Evolutionary conservation across 2,888 invertebrate genomes (phyloP), one percentile per base, ranked within the genome.

Genomic region (Phrixothrix hirtus): DNA sequence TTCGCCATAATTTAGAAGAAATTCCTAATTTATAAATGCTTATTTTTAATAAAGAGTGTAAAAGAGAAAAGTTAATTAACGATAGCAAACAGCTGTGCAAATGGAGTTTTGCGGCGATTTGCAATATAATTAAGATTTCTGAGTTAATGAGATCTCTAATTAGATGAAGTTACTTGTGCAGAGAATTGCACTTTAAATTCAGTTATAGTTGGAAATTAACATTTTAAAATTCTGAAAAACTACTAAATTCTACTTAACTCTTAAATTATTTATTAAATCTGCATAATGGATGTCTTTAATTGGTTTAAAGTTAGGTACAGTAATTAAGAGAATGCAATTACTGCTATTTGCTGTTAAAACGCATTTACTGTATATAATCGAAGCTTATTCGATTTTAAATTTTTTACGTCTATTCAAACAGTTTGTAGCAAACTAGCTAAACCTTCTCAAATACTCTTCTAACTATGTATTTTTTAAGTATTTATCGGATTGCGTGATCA

Each of bases 91-190:
- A 54, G 55, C 57, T 57, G 59, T 58, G 59, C 52, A 56, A 56
- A 49, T 44, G 44, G 55, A 52, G 52, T 55, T 48, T 43, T 54
- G 57, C 47, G 42, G 47, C 49, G 59, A 61, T 61, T 61, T 59
- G 61, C 55, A 59, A 58, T 59, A 52, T 46, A 58, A 61, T 61
- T 59, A 59, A 59, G 54, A 58, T 56, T 61, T 61, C 54, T 44
- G 32, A 56, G 56, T 61, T 61, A 59, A 59, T 51, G 61, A 59
- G 61, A 56, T 50, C 52, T 51, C 49, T 61, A 57, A 61, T 59
- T 61, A 60, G 48, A 54, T 38, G 42, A 35, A 51, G 41, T 32
- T 38, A 29, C 27, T 45, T 26, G 25, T 45, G 30, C 29, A 27
- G 44, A 35, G 31, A 36, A 46, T 37, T 52, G 46, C 46, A 52